A percentile compares a stretch with the other conserved stretches of the same genome.
Evolutionary conservation across 2,113 vertebrate genomes (phyloP).

Genomic region (Platysteira castanea): DNA sequence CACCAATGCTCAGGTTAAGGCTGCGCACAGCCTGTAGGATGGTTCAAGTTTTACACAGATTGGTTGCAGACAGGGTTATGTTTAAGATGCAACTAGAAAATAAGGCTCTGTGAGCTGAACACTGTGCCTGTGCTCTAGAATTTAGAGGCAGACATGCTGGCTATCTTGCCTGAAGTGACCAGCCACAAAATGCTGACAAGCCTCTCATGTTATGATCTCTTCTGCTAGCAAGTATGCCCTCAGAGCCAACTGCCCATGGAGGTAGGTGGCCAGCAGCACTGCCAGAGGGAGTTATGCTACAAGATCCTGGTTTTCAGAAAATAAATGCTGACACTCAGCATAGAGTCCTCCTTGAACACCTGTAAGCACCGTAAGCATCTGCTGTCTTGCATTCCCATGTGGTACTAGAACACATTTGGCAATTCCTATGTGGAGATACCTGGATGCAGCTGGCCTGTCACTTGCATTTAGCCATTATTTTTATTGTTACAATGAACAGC

Average conservation of each 20-base stretch:
- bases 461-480: neutral
- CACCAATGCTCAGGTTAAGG: neutral
- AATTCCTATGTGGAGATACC: neutral
- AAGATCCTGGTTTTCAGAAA: neutral
- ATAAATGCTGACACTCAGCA: neutral
- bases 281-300: neutral
- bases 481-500: neutral
- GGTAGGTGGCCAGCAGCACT: neutral
- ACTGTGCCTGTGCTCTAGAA: neutral
- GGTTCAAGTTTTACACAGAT: neutral
- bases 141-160: neutral
- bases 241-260: neutral
- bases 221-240: neutral
- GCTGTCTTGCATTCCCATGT: neutral
- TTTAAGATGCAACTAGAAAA: neutral
- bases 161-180: neutral
- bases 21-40: neutral
- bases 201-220: neutral
- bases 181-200: neutral
- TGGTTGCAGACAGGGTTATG: fast-evolving
- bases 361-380: neutral
- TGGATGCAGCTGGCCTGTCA: neutral
- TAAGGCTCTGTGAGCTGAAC: neutral
- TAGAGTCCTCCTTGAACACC: neutral
- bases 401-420: neutral